A percentile compares a stretch with the other conserved stretches of the same genome.
Conservation (phyloP, 2,888 invertebrate species). For the Tinea semifulvella region DNA sequence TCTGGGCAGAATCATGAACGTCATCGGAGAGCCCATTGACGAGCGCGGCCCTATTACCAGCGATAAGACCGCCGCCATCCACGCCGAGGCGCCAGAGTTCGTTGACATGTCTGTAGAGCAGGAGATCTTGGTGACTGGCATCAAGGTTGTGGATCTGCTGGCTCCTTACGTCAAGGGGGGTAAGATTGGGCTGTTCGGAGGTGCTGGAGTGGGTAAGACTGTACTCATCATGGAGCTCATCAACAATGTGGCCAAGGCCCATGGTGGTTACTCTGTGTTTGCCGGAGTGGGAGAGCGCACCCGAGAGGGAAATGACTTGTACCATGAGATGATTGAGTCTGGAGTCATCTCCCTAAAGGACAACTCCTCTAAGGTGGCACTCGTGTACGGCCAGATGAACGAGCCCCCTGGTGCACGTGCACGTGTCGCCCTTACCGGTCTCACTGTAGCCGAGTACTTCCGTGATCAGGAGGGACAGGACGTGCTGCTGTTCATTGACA, state of each 20-base stretch:
- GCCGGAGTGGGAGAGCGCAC: conserved; percentile 96
- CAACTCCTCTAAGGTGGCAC: conserved; percentile 89
- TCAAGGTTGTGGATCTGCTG: conserved; percentile 92
- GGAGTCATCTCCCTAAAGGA: conserved; percentile 92
- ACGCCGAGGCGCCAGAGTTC: conserved; percentile 90
- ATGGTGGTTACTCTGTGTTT: conserved; percentile 96
- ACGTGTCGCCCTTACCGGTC: conserved; percentile 90
- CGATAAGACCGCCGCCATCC: conserved; percentile 82
- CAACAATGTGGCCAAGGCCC: conserved; percentile 95
- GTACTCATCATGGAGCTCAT: conserved; percentile 97
- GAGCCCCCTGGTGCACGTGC: conserved; percentile 96
- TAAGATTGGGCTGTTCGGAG: conserved; percentile 93
- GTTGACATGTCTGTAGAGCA: conserved; percentile 92
- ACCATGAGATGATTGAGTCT: conserved; percentile 96
- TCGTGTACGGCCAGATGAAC: conserved; percentile 97
- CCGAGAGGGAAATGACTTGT: conserved; percentile 95
- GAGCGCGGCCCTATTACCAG: conserved; percentile 89
- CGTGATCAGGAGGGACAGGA: conserved; percentile 95
- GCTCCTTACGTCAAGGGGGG: conserved; percentile 96
- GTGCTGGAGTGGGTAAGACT: conserved; percentile 96
- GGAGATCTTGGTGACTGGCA: conserved; percentile 92
- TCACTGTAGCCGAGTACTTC: conserved; percentile 96
- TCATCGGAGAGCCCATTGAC: conserved; percentile 88
- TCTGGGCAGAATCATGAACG: conserved; percentile 93
- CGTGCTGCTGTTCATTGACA: conserved; percentile 95